Base-by-base conservation (phyloP, 2,888 invertebrate species). In the Linhomoeus sp. region DNA sequence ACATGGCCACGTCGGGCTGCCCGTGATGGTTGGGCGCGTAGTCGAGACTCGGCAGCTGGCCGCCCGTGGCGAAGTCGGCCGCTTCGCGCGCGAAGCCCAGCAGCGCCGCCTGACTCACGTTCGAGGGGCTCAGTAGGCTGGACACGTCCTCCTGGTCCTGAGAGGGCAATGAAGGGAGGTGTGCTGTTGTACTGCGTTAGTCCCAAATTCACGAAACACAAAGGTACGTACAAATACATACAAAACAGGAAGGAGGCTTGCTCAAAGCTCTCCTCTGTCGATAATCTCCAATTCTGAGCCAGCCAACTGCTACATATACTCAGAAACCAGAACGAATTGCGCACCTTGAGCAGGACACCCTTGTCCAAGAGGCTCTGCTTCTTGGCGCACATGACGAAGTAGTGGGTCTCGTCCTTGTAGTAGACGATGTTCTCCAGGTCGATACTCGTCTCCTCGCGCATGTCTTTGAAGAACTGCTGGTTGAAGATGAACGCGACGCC, bases 371-470 rank as follows among this genome's bases (percentile, higher is more conserved):
- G 50, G 45, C 52, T 51, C 39, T 51, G 51, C 67, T 97, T 97
- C 70, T 94, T 94, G 41, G 94, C 94, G 20, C 94, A 94, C 94
- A 97, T 97, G 24, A 97, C 94, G 70, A 97, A 97, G 67, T 99
- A 99, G 67, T 97, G 97, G 1, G 94, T 97, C 60, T 94, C 94
- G 66, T 94, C 94, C 46, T 94, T 97, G 67, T 97, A 97, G 67
- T 97, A 97, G 2, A 97, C 94, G 49, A 99, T 92, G 67, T 97
- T 97, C 67, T 97, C 94, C 55, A 97, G 72, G 70, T 94, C 90
- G 52, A 97, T 92, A 48, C 85, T 84, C 1, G 87, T 88, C 50
- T 67, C 79, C 54, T 78, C 79, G 61, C 81, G 79, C 54, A 97
- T 73, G 41, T 55, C 53, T 63, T 85, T 86, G 72, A 94, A 94